Evolutionary conservation across 2,113 vertebrate species (phyloP), one percentile per base, ranked within the genome.

Genomic region (Platanista minor): DNA sequence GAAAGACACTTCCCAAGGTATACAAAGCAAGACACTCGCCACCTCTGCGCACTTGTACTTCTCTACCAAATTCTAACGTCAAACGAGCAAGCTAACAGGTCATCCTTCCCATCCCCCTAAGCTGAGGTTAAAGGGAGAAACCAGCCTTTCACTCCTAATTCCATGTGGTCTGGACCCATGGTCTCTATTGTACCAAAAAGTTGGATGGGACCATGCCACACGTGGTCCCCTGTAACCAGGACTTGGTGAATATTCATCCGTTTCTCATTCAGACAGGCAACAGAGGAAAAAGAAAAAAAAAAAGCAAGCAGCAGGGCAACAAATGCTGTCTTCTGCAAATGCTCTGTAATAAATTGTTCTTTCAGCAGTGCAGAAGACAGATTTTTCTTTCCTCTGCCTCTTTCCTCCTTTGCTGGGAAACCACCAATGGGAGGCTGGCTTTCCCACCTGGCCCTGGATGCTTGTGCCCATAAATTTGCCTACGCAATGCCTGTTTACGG

Each of bases 321-420:
- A 99, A 99, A 99, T 98, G 98, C 99, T 99, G 99, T 99, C 99
- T 99, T 98, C 99, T 98, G 98, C 98, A 99, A 99, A 99, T 98
- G 99, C 98, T 99, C 93, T 78, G 98, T 99, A 99, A 99, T 99
- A 99, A 99, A 99, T 99, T 99, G 99, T 98, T 99, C 99, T 99
- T 99, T 99, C 99, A 99, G 99, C 98, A 98, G 98, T 96, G 98
- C 98, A 97, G 98, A 99, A 99, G 99, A 99, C 98, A 99, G 98
- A 99, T 99, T 99, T 99, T 99, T 98, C 99, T 99, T 99, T 98
- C 98, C 98, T 98, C 97, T 96, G 92, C 96, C 75, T 98, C 97
- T 97, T 97, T 96, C 96, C 97, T 98, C 77, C 97, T 98, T 97
- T 96, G 95, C 98, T 81, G 95, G 97, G 97, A 97, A 98, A 94